Evolutionary conservation across 2,797 vertebrate species (phyloP).

Genomic region (Dendrocincla tyrannina): DNA sequence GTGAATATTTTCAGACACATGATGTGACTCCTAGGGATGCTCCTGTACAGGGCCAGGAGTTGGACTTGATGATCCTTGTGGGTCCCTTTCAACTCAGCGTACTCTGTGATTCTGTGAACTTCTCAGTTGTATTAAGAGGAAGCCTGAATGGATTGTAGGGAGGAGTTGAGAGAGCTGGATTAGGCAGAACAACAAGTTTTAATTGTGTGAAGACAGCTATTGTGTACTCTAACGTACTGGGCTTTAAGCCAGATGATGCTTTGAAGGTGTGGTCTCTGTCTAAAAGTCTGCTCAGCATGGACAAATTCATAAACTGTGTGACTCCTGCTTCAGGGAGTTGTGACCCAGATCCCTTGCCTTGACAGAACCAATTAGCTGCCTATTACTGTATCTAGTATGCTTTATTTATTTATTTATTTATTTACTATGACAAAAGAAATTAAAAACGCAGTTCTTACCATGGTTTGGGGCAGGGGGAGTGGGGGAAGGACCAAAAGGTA

Average conservation of each 20-base stretch:
- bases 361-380: background rate
- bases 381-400: background rate
- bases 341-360: background rate
- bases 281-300: background rate
- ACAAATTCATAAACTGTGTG: background rate
- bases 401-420: background rate
- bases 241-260: background rate
- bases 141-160: background rate
- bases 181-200: background rate
- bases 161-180: background rate
- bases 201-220: background rate
- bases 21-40: background rate
- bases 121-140: background rate
- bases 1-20: background rate
- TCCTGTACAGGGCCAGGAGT: background rate
- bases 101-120: background rate
- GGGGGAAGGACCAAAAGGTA: background rate
- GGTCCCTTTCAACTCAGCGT: background rate
- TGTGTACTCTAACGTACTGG: background rate
- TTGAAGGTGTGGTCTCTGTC: background rate
- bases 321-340: background rate
- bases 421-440: background rate
- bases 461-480: no score
- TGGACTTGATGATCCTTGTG: background rate
- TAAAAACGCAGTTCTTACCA: background rate